These are phyloP conservation scores for Apoderus coryli DNA, from an alignment of 2,888 invertebrate species.

Conservation along the genomic window DNA sequence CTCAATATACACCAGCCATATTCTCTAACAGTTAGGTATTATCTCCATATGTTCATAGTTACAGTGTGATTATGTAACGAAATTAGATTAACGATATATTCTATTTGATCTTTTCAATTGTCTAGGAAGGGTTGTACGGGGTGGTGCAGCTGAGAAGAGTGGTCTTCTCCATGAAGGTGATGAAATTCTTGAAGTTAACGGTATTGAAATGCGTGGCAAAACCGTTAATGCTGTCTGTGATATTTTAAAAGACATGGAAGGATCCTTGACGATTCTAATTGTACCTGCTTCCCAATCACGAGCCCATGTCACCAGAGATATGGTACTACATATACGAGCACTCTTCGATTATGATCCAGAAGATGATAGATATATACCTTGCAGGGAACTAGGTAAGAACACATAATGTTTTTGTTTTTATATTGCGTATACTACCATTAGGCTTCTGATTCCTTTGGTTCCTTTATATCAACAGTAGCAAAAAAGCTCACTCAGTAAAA, in stretches of 20 bases:
- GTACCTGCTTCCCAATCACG: slow-evolving; percentile 51
- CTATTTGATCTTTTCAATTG: too few relatives aligned
- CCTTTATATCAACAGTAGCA: too few relatives aligned
- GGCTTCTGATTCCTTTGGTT: too few relatives aligned
- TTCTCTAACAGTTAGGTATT: too few relatives aligned
- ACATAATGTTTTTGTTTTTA: too few relatives aligned
- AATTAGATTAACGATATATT: too few relatives aligned
- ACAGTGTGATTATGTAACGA: too few relatives aligned
- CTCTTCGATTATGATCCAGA: slow-evolving; percentile 98
- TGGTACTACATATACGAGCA: slow-evolving; percentile 70
- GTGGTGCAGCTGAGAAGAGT: slow-evolving; percentile 93
- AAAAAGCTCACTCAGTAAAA: too few relatives aligned
- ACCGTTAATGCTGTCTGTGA: slow-evolving; percentile 97
- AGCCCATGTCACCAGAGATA: slow-evolving; percentile 19
- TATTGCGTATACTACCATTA: too few relatives aligned
- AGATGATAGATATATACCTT: slow-evolving; percentile 94
- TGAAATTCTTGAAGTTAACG: slow-evolving; percentile 92
- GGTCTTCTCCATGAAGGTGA: slow-evolving; percentile 92
- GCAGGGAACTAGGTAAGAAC: slow-evolving; percentile 88
- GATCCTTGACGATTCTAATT: slow-evolving; percentile 79
- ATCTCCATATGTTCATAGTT: too few relatives aligned
- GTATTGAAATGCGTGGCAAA: slow-evolving; percentile 89
- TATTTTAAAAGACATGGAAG: slow-evolving; percentile 83
- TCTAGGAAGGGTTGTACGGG: slow-evolving; percentile 92
- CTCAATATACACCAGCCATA: too few relatives aligned